phyloP scores from a whole-genome alignment of 2,888 invertebrate species.

The Drosophila stalkeri region DNA sequence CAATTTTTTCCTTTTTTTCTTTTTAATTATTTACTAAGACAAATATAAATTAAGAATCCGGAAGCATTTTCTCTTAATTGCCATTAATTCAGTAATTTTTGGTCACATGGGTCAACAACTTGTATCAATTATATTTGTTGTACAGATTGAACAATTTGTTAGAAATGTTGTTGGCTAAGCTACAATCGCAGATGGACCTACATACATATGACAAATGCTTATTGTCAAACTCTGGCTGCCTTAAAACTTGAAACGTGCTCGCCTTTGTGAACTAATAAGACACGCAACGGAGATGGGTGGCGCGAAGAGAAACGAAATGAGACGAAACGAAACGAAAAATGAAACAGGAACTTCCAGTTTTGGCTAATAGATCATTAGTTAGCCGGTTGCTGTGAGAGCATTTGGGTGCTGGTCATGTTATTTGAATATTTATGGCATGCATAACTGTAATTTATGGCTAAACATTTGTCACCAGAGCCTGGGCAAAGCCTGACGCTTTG shows the following conservation, averaged over 20 bases:
- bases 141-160: slow-evolving; percentile 59
- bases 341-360: slow-evolving; percentile 42
- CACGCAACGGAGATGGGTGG: slow-evolving; percentile 56
- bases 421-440: slow-evolving; percentile 81
- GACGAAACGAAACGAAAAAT: slow-evolving; percentile 3
- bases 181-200: slow-evolving; percentile 5
- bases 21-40: too few species aligned
- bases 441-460: slow-evolving; percentile 83
- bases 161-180: slow-evolving; percentile 47
- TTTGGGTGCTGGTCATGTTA: slow-evolving; percentile 67
- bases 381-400: slow-evolving; percentile 63
- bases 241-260: slow-evolving; percentile 75
- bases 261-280: slow-evolving; percentile 71
- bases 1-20: too few species aligned
- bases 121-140: slow-evolving; percentile 58
- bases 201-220: slow-evolving; percentile 47
- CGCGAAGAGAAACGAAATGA: slow-evolving; percentile 2
- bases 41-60: too few species aligned
- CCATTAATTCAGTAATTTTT: slow-evolving; percentile 31
- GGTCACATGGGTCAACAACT: slow-evolving; percentile 46
- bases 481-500: slow-evolving; percentile 24
- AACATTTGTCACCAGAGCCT: slow-evolving; percentile 77
- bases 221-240: slow-evolving; percentile 56
- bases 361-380: slow-evolving; percentile 79
- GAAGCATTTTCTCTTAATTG: neutral